These are phyloP conservation scores for Corythornis madagascariensis DNA, from an alignment of 2,113 vertebrate genomes.

Conservation along the genomic window DNA sequence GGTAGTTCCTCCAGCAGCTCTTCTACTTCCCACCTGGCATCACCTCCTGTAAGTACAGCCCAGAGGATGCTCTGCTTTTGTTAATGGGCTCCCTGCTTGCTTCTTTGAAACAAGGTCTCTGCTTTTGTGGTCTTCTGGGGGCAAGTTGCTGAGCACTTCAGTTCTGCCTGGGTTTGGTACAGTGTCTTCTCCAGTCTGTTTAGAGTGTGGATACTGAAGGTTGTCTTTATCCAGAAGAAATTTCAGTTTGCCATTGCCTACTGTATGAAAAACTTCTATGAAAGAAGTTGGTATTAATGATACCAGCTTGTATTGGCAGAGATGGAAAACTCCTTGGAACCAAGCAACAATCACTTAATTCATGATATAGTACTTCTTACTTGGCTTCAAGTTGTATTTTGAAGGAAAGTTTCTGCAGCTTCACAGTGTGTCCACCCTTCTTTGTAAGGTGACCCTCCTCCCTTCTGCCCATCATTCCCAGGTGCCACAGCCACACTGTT, in stretches of 20 bases:
- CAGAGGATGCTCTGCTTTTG: not conserved
- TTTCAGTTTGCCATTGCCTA: not conserved
- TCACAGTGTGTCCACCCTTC: not conserved
- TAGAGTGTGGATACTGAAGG: not conserved
- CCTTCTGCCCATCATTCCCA: not conserved
- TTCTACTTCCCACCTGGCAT: conserved; percentile 89
- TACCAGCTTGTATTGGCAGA: not conserved
- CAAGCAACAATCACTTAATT: not conserved
- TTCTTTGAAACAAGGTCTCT: not conserved
- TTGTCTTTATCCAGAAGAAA: not conserved
- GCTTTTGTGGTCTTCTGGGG: not conserved
- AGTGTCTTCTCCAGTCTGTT: not conserved
- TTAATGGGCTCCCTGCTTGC: not conserved
- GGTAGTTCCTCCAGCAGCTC: conserved; percentile 91
- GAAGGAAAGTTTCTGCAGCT: not conserved
- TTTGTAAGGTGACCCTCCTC: not conserved
- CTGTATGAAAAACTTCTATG: not conserved
- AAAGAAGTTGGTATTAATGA: not conserved
- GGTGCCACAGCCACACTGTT: not conserved
- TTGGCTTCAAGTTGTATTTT: not conserved
- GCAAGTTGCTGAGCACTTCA: not conserved
- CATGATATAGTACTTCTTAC: not conserved
- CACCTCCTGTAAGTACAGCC: conserved; percentile 84
- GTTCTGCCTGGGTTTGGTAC: not conserved
- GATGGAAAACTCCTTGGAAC: not conserved